A percentile compares a stretch with the other conserved stretches of the same genome.
Conservation (phyloP, 2,797 vertebrate genomes). For the Selene dorsalis region DNA sequence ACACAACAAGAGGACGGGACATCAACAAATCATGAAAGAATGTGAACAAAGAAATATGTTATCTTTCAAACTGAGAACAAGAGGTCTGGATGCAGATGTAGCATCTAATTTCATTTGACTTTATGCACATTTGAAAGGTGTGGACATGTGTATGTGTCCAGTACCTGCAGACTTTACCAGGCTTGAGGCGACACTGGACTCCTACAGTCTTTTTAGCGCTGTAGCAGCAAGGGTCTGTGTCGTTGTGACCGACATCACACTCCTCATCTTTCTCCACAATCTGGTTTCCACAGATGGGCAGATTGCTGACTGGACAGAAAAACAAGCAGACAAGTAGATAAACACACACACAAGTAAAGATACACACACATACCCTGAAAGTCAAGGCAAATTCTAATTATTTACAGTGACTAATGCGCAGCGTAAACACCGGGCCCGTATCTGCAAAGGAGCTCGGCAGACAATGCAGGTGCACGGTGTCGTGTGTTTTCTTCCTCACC, state of each 20-base stretch:
- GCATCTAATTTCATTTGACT: neutral
- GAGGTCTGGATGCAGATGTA: neutral
- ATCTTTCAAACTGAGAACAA: neutral
- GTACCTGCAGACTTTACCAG: constrained; percentile 85
- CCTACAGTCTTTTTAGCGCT: constrained; percentile 74
- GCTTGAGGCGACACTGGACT: constrained; percentile 83
- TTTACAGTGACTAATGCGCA: constrained; percentile 15
- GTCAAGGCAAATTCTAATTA: neutral
- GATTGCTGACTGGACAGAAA: constrained; percentile 82
- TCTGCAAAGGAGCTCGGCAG: neutral
- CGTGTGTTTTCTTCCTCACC: constrained; percentile 74
- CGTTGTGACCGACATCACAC: constrained; percentile 85
- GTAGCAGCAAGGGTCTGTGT: constrained; percentile 84
- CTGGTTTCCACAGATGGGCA: constrained; percentile 88
- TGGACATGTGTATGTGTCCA: neutral
- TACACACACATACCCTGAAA: constrained; percentile 17
- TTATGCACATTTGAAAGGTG: neutral
- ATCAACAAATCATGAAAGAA: neutral
- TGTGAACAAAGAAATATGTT: too few relatives aligned
- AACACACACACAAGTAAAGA: constrained; percentile 25
- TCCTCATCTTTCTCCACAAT: constrained; percentile 87
- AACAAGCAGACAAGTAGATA: constrained; percentile 23
- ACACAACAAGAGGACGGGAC: fast-evolving
- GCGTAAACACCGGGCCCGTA: constrained; percentile 10
- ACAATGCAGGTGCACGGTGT: neutral